These are phyloP conservation scores for Daboia siamensis DNA, from an alignment of 2,113 vertebrate species.

Conservation along the genomic window DNA sequence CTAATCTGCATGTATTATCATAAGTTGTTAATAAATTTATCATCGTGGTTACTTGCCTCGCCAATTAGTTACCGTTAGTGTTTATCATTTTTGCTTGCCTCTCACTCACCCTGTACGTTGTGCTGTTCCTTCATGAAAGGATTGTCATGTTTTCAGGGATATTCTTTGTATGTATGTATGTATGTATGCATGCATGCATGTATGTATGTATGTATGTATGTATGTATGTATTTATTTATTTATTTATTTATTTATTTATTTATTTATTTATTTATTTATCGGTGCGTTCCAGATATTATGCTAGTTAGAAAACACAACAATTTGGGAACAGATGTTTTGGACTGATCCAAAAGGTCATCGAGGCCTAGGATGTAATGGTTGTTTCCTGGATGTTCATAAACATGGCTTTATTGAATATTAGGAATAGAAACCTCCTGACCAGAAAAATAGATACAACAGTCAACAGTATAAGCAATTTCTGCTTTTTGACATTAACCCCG, in stretches of 20 bases:
- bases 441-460: not conserved
- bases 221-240: no score
- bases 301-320: not conserved
- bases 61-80: not conserved
- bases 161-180: not conserved
- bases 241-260: no score
- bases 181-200: no score
- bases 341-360: not conserved
- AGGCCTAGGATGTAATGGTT: no score
- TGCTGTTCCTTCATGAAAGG: not conserved
- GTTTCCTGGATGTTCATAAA: not conserved
- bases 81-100: not conserved
- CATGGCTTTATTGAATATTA: not conserved
- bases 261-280: no score
- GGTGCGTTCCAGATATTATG: not conserved
- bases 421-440: not conserved
- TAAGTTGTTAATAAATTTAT: conserved; percentile 18
- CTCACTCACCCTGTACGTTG: not conserved
- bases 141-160: not conserved
- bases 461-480: not conserved
- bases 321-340: not conserved
- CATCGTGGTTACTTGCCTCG: not conserved
- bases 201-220: no score
- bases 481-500: not conserved
- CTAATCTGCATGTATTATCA: conserved; percentile 18